Base-by-base conservation (phyloP, 1,140 invertebrate species). In the Euschistus heros region DNA sequence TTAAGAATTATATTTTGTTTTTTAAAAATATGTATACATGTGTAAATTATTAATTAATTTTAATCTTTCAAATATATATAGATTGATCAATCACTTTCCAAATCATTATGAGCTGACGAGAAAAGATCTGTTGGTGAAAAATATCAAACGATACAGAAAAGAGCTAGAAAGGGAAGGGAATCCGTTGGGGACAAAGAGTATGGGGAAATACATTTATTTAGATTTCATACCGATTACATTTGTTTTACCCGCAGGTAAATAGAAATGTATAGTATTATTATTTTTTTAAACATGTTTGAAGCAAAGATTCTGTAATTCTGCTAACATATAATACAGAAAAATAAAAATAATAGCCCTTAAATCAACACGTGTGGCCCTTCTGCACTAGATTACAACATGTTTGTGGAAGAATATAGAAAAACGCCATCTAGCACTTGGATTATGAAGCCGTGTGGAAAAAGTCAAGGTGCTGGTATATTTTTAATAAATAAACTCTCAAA, bases 401-500 rank as follows among this genome's bases (percentile, higher is more conserved):
- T 97, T 77, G 91, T 94, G 0, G 92, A 97, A 74, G 93, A 97
- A 73, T 97, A 96, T 74, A 76, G 87, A 54, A 94, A 92, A 74
- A 89, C 88, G 65, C 92, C 92, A 0, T 85, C 91, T 69, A 92
- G 89, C 66, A 95, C 92, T 0, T 97, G 93, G 93, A 97, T 97
- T 65, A 95, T 97, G 90, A 97, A 97, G 75, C 94, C 94, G 0
- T 94, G 91, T 74, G 93, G 92, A 22, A 89, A 92, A 74, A 93
- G 89, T 15, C 91, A 93, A 75, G 89, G 89, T 0, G 83, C 87
- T 6, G 90, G 91, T 7, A 94, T 94, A 68, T 92, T 92, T 73
- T 76, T 94, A 0, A 91, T 94, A 68, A 92, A 92, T 71, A 92
- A 92, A 77, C 75, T 93, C 46, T 91, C 89, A 1, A 91, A 92